Percentiles rank a stretch among this genome's conserved stretches.
Conservation (phyloP, 2,797 vertebrate species). For the Coregonus ussuriensis region DNA sequence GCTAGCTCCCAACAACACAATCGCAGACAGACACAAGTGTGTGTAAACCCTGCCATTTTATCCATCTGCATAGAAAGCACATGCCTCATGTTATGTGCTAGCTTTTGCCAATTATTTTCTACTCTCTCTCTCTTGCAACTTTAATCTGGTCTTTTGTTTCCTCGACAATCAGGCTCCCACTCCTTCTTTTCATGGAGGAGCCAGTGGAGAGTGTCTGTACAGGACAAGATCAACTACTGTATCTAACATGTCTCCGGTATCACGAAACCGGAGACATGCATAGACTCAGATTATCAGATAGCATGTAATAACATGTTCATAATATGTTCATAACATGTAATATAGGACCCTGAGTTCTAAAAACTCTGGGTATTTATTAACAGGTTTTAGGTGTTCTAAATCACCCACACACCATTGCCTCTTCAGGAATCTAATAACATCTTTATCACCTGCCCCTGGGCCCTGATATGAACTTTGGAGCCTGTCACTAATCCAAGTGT, state of each 20-base stretch:
- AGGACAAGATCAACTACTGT: neutral
- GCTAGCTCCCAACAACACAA: neutral
- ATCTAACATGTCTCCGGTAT: neutral
- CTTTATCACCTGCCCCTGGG: neutral
- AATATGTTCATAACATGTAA: neutral
- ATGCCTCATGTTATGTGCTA: conserved; percentile 37
- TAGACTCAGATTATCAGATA: neutral
- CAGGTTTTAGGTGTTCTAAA: neutral
- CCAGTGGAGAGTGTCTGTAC: neutral
- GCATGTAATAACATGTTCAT: neutral
- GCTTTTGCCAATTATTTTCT: conserved; percentile 14
- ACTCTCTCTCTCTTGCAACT: neutral
- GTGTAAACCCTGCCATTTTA: conserved; percentile 32
- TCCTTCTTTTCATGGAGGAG: neutral
- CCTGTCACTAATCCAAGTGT: neutral
- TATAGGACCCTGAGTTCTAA: neutral
- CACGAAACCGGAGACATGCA: neutral
- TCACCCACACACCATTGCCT: neutral
- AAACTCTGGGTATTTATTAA: neutral
- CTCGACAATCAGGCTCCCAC: neutral
- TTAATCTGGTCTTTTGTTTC: neutral
- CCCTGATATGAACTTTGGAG: neutral
- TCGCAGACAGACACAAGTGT: neutral
- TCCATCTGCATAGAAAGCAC: conserved; percentile 38
- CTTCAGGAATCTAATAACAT: neutral